Evolutionary conservation across 2,797 vertebrate genomes (phyloP).

Genomic region (Thunnus albacares): DNA sequence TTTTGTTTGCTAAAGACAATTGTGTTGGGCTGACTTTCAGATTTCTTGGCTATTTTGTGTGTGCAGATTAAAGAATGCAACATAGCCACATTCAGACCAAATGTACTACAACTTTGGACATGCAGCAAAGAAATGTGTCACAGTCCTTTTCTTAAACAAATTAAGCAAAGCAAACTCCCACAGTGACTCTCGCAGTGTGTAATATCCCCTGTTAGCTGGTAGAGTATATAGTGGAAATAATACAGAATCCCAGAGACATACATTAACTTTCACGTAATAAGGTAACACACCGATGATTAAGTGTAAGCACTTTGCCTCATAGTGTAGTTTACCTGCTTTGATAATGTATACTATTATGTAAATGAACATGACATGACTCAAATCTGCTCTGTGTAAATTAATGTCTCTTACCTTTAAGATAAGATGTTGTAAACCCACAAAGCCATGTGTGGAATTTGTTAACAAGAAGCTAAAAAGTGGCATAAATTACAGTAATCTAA

Average conservation of each 20-base stretch:
- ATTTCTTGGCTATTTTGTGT: background rate
- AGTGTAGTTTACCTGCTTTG: slow-evolving; percentile 81
- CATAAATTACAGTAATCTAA: slow-evolving; percentile 78
- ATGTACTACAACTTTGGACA: slow-evolving; percentile 12
- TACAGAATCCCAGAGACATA: slow-evolving; percentile 55
- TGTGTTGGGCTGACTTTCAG: background rate
- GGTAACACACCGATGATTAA: slow-evolving; percentile 79
- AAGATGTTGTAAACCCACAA: slow-evolving; percentile 65
- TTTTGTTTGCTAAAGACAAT: slow-evolving; percentile 11
- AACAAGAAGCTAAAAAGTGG: slow-evolving; percentile 72
- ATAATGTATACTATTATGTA: slow-evolving; percentile 86
- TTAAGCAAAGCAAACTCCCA: slow-evolving; percentile 15
- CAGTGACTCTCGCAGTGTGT: slow-evolving; percentile 29
- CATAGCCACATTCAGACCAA: slow-evolving; percentile 7
- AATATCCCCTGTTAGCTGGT: slow-evolving; percentile 20
- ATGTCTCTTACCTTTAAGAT: slow-evolving; percentile 87
- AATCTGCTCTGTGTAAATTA: slow-evolving; percentile 86
- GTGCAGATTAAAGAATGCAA: slow-evolving; percentile 4
- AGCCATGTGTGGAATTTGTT: slow-evolving; percentile 74
- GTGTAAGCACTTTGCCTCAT: slow-evolving; percentile 77
- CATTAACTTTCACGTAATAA: slow-evolving; percentile 75
- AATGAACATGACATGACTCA: slow-evolving; percentile 85
- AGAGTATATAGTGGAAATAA: slow-evolving; percentile 41
- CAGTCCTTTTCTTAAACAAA: slow-evolving; percentile 12
- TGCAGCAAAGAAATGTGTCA: background rate